Evolutionary conservation across 2,113 vertebrate genomes (phyloP).

Genomic region (Daboia siamensis): DNA sequence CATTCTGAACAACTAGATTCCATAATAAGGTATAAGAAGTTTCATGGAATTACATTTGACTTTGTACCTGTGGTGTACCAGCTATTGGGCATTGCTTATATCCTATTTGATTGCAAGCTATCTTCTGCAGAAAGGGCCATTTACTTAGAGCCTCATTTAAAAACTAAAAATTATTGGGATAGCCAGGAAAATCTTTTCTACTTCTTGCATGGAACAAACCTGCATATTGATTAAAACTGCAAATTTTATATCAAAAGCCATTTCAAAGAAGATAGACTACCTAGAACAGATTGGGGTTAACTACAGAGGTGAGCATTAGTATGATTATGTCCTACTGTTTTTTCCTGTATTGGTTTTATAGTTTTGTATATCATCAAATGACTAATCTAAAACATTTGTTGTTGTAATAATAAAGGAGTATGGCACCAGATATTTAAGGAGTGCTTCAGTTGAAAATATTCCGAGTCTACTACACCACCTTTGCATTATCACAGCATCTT

Average conservation of each 20-base stretch:
- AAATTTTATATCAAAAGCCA: neutral
- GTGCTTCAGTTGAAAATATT: neutral
- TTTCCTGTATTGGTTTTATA: neutral
- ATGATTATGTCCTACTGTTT: neutral
- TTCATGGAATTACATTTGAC: neutral
- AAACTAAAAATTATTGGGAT: neutral
- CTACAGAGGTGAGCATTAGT: neutral
- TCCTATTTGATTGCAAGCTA: neutral
- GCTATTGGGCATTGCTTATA: neutral
- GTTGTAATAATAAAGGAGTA: neutral
- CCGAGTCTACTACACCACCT: neutral
- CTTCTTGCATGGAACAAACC: neutral
- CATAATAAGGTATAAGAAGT: neutral
- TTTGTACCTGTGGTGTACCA: neutral
- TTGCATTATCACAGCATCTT: neutral
- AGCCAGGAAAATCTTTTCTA: neutral
- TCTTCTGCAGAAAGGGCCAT: neutral
- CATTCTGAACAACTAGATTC: neutral
- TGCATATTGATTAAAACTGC: neutral
- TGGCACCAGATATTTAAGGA: neutral
- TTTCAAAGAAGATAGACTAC: neutral
- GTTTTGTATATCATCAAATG: neutral
- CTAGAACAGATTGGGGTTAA: neutral
- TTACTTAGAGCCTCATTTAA: neutral
- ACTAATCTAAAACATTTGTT: neutral